Percentiles rank a stretch among this genome's conserved stretches.
These are phyloP conservation scores for Orussus abietinus DNA, from an alignment of 1,140 invertebrate genomes.

Conservation along the genomic window DNA sequence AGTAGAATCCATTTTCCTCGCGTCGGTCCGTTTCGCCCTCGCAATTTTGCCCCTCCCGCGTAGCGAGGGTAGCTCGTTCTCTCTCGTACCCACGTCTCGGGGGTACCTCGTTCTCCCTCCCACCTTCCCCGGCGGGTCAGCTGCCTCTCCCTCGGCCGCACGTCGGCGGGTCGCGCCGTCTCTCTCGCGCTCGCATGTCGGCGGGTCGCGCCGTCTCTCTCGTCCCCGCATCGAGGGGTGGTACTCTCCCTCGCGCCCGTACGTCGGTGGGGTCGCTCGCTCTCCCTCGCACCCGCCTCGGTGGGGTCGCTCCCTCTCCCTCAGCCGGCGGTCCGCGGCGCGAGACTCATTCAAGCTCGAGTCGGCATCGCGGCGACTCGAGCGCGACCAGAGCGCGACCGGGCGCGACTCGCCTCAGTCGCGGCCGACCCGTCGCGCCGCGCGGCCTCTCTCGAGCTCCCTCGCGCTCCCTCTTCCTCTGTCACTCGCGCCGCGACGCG, in stretches of 20 bases:
- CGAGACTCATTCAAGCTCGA: constrained; percentile 44
- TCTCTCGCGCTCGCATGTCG: constrained; percentile 8
- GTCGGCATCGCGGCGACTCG: no score
- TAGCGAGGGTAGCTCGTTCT: no score
- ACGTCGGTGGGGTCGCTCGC: constrained; percentile 19
- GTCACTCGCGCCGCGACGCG: no score
- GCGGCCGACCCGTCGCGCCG: constrained; percentile 44
- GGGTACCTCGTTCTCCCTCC: constrained; percentile 5
- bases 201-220: constrained; percentile 4
- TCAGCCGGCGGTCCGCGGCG: neutral
- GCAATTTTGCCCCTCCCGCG: no score
- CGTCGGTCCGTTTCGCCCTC: no score
- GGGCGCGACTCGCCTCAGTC: constrained; percentile 44
- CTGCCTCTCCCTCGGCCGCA: constrained; percentile 9
- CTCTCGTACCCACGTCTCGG: no score
- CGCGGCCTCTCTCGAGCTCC: constrained; percentile 18
- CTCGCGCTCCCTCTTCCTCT: constrained; percentile 11
- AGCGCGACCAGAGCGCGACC: constrained; percentile 22
- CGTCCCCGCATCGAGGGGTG: no score
- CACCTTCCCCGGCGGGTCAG: constrained; percentile 12
- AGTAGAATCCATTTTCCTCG: no score
- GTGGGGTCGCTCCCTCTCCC: neutral
- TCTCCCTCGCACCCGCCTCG: constrained; percentile 8
- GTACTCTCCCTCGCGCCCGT: constrained; percentile 6
- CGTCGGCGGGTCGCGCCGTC: constrained; percentile 19